Base-by-base conservation (phyloP, 1,140 invertebrate species). In the Rhizoglyphus robini region DNA sequence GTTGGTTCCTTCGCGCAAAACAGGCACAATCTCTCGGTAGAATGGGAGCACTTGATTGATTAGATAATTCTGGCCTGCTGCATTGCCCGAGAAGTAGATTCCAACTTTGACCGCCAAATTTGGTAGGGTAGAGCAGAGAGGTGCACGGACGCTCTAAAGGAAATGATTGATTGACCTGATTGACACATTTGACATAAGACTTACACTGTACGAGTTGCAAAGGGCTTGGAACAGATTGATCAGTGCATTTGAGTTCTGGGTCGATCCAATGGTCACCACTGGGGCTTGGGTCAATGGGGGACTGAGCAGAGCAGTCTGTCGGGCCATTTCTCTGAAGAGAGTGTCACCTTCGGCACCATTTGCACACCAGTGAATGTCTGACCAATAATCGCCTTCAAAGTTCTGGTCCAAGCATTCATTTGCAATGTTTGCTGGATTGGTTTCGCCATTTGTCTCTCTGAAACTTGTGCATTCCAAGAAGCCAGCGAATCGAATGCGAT, bases 161-260 rank as follows among this genome's bases (percentile, higher is more conserved):
- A 2, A 63, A n/a, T n/a, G n/a, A n/a, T n/a, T n/a, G 8, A n/a
- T n/a, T n/a, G n/a, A n/a, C n/a, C n/a, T n/a, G n/a, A n/a, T n/a
- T n/a, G n/a, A n/a, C n/a, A n/a, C n/a, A n/a, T n/a, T n/a, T n/a
- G 23, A 18, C 13, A 32, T 3, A 8, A 20, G 2, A 23, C 46
- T 32, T 64, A 64, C 63, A 18, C 18, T 13, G 41, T 64, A 64
- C 20, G 41, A 2, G 38, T 64, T 3, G n/a, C 63, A 64, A n/a
- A 64, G 15, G 3, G 18, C 20, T 4, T 4, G 51, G 25, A 64
- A 48, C 11, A 64, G 38, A 57, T 51, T 64, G 20, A n/a, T 31
- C 5, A 8, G 3, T 20, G 63, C 38, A 8, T 64, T 36, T n/a
- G 13, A 4, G 13, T 11, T 49, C 11, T 64, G 31, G 48, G 20